These are phyloP conservation scores for Monarcha castaneiventris DNA, from an alignment of 2,113 vertebrate species.

Conservation along the genomic window DNA sequence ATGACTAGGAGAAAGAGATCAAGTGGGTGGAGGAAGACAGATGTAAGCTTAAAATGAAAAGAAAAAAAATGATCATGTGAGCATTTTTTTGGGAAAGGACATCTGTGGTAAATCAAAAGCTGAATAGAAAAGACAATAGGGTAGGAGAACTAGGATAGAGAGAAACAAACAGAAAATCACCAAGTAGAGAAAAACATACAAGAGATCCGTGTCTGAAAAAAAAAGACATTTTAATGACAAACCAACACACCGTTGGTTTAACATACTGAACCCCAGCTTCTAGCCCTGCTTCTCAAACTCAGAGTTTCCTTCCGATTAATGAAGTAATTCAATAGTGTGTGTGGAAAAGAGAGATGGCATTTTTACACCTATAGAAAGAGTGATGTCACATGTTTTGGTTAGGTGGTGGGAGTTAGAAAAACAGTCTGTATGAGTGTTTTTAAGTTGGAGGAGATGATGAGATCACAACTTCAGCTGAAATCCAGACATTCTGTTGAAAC, in stretches of 20 bases:
- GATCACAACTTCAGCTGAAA: constrained; percentile 44
- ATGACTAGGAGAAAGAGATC: background rate
- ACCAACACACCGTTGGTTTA: background rate
- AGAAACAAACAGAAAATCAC: background rate
- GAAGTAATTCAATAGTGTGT: constrained; percentile 44
- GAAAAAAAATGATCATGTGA: background rate
- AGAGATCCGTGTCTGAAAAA: background rate
- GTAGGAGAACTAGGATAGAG: background rate
- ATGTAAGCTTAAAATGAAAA: background rate
- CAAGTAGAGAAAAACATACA: background rate
- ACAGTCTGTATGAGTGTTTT: constrained; percentile 16
- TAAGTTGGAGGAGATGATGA: constrained; percentile 32
- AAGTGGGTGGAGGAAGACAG: background rate
- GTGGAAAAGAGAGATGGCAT: background rate
- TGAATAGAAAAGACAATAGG: background rate
- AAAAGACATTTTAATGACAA: background rate
- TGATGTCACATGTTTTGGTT: constrained; percentile 63
- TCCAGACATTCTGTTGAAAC: constrained; percentile 12
- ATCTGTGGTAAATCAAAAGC: background rate
- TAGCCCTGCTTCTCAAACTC: background rate
- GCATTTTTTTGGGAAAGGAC: background rate
- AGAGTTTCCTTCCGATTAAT: constrained; percentile 19
- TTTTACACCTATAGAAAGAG: constrained; percentile 40
- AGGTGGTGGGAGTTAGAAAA: constrained; percentile 33
- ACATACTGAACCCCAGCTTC: background rate